phyloP scores from a whole-genome alignment of 2,113 vertebrate species.

The Etheostoma spectabile region DNA sequence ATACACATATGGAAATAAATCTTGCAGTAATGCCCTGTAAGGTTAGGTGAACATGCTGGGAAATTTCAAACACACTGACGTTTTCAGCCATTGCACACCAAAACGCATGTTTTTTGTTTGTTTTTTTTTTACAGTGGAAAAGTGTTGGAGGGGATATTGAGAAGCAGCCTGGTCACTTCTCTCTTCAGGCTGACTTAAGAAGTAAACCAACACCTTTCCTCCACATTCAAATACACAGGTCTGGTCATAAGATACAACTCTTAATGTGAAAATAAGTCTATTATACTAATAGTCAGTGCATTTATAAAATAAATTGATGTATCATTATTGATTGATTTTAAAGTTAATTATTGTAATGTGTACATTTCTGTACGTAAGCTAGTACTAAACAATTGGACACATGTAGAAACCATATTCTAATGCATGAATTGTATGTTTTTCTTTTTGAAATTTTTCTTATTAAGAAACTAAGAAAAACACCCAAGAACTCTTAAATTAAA shows the following conservation, averaged over 20 bases:
- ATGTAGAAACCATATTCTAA: neutral
- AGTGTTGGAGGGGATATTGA: constrained; percentile 45
- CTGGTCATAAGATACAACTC: neutral
- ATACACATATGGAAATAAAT: constrained; percentile 79
- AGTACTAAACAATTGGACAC: neutral
- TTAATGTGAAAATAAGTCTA: neutral
- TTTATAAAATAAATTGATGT: neutral
- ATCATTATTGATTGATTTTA: neutral
- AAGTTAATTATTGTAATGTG: neutral
- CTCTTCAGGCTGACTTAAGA: constrained; percentile 21
- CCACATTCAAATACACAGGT: neutral
- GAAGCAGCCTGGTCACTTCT: constrained; percentile 7
- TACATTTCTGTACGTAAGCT: neutral
- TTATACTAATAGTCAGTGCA: neutral
- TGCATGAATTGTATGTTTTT: neutral
- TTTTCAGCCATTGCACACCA: constrained; percentile 67
- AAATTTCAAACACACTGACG: constrained; percentile 73
- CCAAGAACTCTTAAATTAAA: neutral
- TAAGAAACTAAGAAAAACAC: no score
- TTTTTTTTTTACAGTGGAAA: constrained; percentile 49
- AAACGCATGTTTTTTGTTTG: neutral
- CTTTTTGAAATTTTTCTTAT: neutral
- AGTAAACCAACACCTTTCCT: constrained; percentile 21
- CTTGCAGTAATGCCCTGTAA: constrained; percentile 67
- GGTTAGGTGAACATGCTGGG: constrained; percentile 76